A percentile compares a stretch with the other conserved stretches of the same genome.
phyloP scores from a whole-genome alignment of 2,113 vertebrate species.

The Argyrosomus japonicus region DNA sequence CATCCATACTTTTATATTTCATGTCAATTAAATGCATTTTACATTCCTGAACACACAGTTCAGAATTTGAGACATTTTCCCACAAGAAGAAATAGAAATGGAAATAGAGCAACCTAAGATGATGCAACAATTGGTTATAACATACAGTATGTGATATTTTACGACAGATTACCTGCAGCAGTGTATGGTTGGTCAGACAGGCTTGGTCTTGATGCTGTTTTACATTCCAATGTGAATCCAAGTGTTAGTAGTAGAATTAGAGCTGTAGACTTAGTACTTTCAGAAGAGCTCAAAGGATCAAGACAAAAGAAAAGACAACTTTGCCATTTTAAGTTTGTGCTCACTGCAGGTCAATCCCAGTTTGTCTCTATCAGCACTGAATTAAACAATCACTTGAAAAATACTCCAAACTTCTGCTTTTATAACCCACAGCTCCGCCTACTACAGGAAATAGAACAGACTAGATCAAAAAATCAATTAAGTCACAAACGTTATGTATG shows the following conservation, averaged over 20 bases:
- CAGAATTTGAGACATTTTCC: background rate
- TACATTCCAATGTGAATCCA: background rate
- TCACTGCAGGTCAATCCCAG: too few relatives aligned
- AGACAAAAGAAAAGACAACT: too few relatives aligned
- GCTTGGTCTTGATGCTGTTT: background rate
- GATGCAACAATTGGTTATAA: background rate
- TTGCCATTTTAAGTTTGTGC: too few relatives aligned
- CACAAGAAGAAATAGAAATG: background rate
- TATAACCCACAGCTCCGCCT: background rate
- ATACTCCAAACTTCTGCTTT: background rate
- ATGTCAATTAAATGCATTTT: too few relatives aligned
- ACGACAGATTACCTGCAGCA: background rate
- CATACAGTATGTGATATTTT: background rate
- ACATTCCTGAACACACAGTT: background rate
- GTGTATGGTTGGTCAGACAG: background rate
- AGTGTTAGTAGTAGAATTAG: too few relatives aligned
- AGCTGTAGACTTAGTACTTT: too few relatives aligned
- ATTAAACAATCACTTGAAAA: accelerated
- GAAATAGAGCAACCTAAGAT: too few relatives aligned
- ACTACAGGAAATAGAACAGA: background rate
- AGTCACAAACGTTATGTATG: background rate
- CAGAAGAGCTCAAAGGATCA: too few relatives aligned
- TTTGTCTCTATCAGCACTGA: background rate
- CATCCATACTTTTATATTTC: too few relatives aligned
- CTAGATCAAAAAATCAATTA: background rate